Evolutionary conservation across 2,113 vertebrate genomes (phyloP).

Genomic region (Ellobius talpinus): DNA sequence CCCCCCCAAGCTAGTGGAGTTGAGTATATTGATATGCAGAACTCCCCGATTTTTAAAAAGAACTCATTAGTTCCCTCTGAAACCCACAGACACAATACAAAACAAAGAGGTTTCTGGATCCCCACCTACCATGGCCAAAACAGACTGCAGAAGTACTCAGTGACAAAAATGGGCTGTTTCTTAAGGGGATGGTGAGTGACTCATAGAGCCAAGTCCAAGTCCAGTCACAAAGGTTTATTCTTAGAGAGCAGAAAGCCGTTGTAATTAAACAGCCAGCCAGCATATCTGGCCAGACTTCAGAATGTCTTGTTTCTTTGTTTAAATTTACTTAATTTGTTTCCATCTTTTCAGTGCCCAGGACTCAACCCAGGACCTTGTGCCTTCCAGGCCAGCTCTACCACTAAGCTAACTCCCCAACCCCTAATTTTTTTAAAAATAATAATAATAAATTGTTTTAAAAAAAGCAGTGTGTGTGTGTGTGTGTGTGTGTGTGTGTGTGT

Average conservation of each 20-base stretch:
- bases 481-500: not conserved
- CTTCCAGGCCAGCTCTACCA: not conserved
- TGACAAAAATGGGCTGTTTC: constrained; percentile 14
- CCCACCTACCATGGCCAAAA: not conserved
- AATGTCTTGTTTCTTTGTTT: not conserved
- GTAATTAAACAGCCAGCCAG: not conserved
- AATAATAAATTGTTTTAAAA: not conserved
- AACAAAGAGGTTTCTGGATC: constrained; percentile 37
- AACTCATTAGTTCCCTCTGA: constrained; percentile 37
- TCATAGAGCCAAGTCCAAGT: constrained; percentile 39
- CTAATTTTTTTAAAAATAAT: not conserved
- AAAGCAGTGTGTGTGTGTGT: not conserved
- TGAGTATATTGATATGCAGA: constrained; percentile 38
- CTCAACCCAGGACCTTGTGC: not conserved
- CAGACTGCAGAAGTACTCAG: constrained; percentile 13
- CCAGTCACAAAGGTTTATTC: constrained; percentile 22
- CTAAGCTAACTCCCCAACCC: not conserved
- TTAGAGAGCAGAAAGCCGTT: not conserved
- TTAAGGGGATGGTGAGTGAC: constrained; percentile 30
- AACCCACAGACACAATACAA: not conserved
- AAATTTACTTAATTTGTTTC: not conserved
- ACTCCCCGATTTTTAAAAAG: constrained; percentile 6
- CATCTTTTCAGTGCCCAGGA: not conserved
- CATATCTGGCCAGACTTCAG: not conserved
- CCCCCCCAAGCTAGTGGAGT: not conserved